Conservation (phyloP, 2,888 invertebrate species). For the Sycophila texana region DNA sequence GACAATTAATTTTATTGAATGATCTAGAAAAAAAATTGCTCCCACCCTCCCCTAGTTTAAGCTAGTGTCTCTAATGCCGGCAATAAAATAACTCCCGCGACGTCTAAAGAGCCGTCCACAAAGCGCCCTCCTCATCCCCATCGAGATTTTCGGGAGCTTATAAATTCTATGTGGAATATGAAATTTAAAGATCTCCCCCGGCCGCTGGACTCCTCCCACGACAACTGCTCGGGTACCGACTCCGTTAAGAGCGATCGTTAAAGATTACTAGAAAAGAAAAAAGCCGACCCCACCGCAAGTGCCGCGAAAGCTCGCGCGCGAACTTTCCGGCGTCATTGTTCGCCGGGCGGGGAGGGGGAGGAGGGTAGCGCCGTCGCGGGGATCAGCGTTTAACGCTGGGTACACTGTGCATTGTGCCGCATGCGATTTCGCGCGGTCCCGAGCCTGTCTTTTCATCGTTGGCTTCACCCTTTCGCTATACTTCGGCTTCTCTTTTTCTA, state of each 20-base stretch:
- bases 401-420: conserved; percentile 43
- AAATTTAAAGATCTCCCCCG: conserved; percentile 48
- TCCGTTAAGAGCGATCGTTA: conserved; percentile 47
- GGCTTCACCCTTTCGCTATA: conserved; percentile 25
- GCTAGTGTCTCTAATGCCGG: conserved; percentile 50
- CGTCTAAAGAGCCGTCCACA: conserved; percentile 14
- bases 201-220: conserved; percentile 9
- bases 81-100: conserved; percentile 47
- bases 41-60: conserved; percentile 32
- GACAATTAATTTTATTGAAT: conserved; percentile 46
- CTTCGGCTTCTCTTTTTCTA: background rate
- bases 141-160: conserved; percentile 37
- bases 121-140: conserved; percentile 6
- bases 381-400: conserved; percentile 38
- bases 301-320: conserved; percentile 15
- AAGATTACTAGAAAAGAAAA: conserved; percentile 32
- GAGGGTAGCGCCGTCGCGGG: background rate
- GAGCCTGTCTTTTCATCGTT: conserved; percentile 17
- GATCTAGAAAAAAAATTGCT: conserved; percentile 1
- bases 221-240: conserved; percentile 14
- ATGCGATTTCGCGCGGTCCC: background rate
- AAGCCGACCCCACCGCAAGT: background rate
- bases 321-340: conserved; percentile 49
- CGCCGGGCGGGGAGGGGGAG: background rate
- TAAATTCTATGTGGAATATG: conserved; percentile 46